Conservation (phyloP, 2,113 vertebrate genomes). For the Electrona antarctica region DNA sequence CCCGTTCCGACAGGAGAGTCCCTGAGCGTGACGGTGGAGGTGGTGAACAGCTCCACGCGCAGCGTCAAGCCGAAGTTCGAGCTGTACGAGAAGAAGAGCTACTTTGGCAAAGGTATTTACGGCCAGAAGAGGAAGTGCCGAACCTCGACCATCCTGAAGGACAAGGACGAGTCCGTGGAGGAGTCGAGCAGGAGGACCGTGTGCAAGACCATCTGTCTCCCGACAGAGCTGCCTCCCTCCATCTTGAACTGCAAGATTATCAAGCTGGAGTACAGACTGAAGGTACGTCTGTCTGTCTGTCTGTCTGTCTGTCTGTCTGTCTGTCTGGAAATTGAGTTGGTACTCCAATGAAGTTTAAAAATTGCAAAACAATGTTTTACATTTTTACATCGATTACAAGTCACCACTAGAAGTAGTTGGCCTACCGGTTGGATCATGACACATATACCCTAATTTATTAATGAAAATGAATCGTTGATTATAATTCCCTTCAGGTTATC, state of each 20-base stretch:
- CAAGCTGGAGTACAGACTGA: slow-evolving; percentile 68
- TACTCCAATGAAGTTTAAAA: too few species aligned
- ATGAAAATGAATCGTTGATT: not conserved
- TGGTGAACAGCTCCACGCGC: slow-evolving; percentile 60
- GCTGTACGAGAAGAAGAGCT: slow-evolving; percentile 65
- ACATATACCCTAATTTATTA: not conserved
- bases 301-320: too few species aligned
- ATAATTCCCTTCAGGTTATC: slow-evolving; percentile 32
- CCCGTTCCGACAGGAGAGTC: slow-evolving; percentile 43
- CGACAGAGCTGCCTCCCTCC: slow-evolving; percentile 49
- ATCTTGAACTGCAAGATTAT: slow-evolving; percentile 68
- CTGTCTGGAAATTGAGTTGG: too few species aligned
- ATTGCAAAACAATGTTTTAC: not conserved
- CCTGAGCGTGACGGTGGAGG: slow-evolving; percentile 36
- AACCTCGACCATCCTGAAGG: slow-evolving; percentile 41
- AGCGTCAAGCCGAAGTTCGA: slow-evolving; percentile 58
- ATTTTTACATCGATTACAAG: not conserved
- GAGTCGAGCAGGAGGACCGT: slow-evolving; percentile 16
- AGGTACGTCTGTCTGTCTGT: slow-evolving; percentile 40
- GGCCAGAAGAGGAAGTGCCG: slow-evolving; percentile 17
- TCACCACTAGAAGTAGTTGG: not conserved
- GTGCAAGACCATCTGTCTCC: slow-evolving; percentile 56
- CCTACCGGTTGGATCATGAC: too few species aligned
- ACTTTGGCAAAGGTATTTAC: slow-evolving; percentile 48
- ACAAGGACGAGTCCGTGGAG: slow-evolving; percentile 37